phyloP scores from a whole-genome alignment of 2,888 invertebrate species.

The Pachymerium ferrugineum region DNA sequence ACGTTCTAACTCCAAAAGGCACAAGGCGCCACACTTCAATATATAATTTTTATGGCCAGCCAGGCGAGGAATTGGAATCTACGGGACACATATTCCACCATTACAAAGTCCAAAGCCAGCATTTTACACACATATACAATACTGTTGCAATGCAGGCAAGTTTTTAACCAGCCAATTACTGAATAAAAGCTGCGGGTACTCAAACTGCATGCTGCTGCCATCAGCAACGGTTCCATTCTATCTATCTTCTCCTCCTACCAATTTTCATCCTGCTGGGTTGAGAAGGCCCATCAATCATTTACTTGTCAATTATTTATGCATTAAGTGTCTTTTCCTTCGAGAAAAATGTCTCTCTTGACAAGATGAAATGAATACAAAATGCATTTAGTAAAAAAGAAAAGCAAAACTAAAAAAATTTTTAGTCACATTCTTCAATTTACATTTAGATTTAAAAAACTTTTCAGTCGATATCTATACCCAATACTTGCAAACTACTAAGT shows the following conservation, averaged over 20 bases:
- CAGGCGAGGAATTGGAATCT: neutral
- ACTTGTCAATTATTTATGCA: conserved; percentile 16
- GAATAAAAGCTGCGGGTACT: too few species aligned
- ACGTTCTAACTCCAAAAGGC: too few species aligned
- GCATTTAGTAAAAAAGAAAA: neutral
- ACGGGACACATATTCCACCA: neutral
- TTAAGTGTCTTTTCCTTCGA: neutral
- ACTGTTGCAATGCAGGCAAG: too few species aligned
- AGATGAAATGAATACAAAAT: conserved; percentile 1
- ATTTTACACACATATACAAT: neutral
- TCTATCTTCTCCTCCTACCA: conserved; percentile 17
- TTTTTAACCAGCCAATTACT: neutral
- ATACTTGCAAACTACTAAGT: neutral
- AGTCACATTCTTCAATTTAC: neutral
- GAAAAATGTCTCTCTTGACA: neutral
- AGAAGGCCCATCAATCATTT: conserved; percentile 10
- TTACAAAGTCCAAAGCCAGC: neutral
- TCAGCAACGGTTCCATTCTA: neutral
- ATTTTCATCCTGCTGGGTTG: neutral
- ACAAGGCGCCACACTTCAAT: neutral
- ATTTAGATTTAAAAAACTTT: neutral
- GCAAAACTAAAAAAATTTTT: neutral
- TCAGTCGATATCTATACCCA: neutral
- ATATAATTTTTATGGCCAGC: conserved; percentile 11
- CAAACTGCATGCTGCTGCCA: neutral